Conservation (phyloP, 2,797 vertebrate genomes). For the Eutrigla gurnardus region DNA sequence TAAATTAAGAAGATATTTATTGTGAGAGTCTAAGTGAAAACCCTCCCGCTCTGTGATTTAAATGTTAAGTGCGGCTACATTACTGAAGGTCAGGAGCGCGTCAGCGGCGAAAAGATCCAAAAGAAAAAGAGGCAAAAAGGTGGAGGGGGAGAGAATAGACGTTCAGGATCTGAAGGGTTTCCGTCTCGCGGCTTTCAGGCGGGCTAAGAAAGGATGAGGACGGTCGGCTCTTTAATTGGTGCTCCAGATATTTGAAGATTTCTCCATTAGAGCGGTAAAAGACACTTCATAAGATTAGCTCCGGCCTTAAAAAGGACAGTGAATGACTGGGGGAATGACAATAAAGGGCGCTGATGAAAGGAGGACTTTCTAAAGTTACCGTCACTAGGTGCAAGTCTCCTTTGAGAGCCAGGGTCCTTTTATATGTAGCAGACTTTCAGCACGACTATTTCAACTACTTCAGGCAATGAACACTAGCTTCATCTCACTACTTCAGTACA, state of each 20-base stretch:
- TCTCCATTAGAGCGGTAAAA: constrained; percentile 62
- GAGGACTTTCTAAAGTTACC: constrained; percentile 45
- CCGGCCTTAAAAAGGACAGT: constrained; percentile 28
- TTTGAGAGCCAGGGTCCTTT: constrained; percentile 1
- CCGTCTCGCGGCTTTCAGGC: constrained; percentile 48
- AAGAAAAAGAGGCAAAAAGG: constrained; percentile 33
- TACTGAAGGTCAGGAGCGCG: constrained; percentile 66
- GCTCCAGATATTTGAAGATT: constrained; percentile 69
- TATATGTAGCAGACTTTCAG: background rate
- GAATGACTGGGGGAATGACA: constrained; percentile 39
- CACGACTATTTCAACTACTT: background rate
- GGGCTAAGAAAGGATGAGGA: constrained; percentile 53
- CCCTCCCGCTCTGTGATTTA: constrained; percentile 49
- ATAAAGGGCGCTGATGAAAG: constrained; percentile 50
- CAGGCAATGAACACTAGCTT: background rate
- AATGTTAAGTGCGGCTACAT: constrained; percentile 61
- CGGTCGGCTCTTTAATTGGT: constrained; percentile 65
- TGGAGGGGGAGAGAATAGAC: constrained; percentile 37
- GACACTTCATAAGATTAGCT: constrained; percentile 64
- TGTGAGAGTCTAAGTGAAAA: constrained; percentile 23
- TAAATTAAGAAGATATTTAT: constrained; percentile 47
- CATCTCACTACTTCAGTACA: background rate
- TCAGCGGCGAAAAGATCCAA: constrained; percentile 21
- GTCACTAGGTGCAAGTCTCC: constrained; percentile 19
- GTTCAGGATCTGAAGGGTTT: constrained; percentile 58